Percentiles rank a stretch among this genome's conserved stretches.
Conservation (phyloP, 2,888 invertebrate species). For the Melinopterus prodromus region DNA sequence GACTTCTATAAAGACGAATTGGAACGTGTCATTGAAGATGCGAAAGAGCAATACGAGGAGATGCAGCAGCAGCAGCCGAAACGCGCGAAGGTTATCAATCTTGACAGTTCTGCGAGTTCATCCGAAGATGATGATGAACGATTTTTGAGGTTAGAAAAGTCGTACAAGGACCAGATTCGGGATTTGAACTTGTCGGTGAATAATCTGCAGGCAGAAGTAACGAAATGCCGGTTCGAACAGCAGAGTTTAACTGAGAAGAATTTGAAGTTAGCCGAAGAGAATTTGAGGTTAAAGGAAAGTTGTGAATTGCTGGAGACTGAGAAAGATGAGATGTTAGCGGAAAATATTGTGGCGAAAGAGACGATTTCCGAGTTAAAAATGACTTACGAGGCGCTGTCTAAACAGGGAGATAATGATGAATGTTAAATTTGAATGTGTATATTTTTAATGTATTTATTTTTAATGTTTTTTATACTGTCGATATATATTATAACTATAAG, state of each 20-base stretch:
- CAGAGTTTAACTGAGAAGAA: not conserved
- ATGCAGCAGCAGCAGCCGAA: not conserved
- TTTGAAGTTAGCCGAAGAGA: not conserved
- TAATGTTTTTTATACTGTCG: too few relatives aligned
- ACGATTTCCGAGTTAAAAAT: conserved; percentile 9
- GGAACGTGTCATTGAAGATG: not conserved
- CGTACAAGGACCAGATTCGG: not conserved
- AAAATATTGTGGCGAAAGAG: conserved; percentile 13
- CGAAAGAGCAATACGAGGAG: not conserved
- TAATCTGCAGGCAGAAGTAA: not conserved
- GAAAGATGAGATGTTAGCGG: not conserved
- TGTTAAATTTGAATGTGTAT: too few relatives aligned
- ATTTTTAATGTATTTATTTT: too few relatives aligned
- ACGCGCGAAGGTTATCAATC: not conserved
- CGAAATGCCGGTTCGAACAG: not conserved
- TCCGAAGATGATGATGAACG: not conserved
- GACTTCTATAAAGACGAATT: not conserved
- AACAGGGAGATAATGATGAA: too few relatives aligned
- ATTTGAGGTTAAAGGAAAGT: not conserved
- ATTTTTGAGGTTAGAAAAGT: not conserved
- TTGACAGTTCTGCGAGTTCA: not conserved
- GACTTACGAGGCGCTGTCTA: too few relatives aligned
- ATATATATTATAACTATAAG: too few relatives aligned
- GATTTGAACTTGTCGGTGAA: not conserved
- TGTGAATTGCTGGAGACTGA: not conserved